phyloP scores from a whole-genome alignment of 2,888 invertebrate species.

The Coleophora deauratella region DNA sequence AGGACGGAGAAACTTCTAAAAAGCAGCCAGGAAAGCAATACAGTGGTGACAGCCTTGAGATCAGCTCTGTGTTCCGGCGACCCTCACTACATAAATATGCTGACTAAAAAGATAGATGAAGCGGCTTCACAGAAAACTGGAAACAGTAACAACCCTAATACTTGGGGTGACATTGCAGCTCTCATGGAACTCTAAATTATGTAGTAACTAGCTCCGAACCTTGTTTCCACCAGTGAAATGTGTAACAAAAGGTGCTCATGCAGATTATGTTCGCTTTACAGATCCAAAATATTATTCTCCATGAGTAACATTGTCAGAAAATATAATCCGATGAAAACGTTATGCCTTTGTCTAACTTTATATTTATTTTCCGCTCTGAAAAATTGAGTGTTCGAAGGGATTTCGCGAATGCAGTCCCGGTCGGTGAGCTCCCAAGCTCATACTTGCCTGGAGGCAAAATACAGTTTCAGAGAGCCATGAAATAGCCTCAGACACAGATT shows the following conservation, averaged over 20 bases:
- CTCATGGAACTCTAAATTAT: constrained; percentile 16
- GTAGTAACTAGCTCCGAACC: neutral
- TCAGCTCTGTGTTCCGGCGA: constrained; percentile 22
- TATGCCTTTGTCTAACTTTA: constrained; percentile 18
- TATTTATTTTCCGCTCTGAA: constrained; percentile 25
- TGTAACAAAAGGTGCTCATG: no score
- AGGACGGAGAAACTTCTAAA: constrained; percentile 42
- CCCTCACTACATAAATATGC: constrained; percentile 12
- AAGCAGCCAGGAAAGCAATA: constrained; percentile 32
- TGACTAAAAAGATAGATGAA: constrained; percentile 16
- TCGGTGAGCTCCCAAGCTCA: constrained; percentile 11
- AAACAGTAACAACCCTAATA: constrained; percentile 8
- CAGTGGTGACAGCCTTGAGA: constrained; percentile 36
- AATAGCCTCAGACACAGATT: no score
- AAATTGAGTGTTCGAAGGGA: constrained; percentile 20
- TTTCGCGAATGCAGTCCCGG: no score
- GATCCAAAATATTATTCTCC: no score
- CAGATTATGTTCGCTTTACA: no score
- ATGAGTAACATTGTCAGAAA: constrained; percentile 11
- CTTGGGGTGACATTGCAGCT: constrained; percentile 25
- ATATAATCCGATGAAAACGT: constrained; percentile 17
- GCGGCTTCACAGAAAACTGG: no score
- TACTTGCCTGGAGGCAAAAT: constrained; percentile 28
- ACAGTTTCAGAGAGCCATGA: neutral
- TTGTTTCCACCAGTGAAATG: no score